Evolutionary conservation across 2,888 invertebrate genomes (phyloP).

Genomic region (Euplagia quadripunctaria): DNA sequence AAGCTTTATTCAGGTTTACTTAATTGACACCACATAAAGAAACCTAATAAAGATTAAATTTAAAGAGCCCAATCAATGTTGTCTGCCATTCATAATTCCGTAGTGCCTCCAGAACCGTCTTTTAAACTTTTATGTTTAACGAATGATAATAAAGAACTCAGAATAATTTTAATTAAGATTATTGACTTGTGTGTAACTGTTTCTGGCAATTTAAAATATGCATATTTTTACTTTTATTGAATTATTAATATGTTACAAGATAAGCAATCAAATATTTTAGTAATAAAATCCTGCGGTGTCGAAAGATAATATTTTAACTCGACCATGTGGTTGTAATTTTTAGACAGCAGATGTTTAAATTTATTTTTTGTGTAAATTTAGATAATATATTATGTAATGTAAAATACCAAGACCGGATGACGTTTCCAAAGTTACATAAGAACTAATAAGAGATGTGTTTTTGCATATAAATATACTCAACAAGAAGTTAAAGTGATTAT

Average conservation of each 20-base stretch:
- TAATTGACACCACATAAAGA: conserved; percentile 13
- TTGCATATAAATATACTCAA: neutral
- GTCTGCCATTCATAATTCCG: conserved; percentile 21
- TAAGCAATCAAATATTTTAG: conserved; percentile 34
- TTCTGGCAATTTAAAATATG: conserved; percentile 34
- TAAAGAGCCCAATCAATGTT: conserved; percentile 28
- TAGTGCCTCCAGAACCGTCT: conserved; percentile 38
- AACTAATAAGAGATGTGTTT: neutral
- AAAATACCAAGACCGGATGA: neutral
- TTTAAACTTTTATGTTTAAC: conserved; percentile 39
- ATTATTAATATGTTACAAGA: neutral
- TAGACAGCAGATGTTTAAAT: neutral
- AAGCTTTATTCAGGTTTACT: neutral
- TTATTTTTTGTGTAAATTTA: neutral
- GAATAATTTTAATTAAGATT: conserved; percentile 48
- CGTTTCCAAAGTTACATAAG: neutral
- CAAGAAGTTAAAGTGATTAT: neutral
- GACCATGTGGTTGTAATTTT: neutral
- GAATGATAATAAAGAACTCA: conserved; percentile 34
- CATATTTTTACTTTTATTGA: conserved; percentile 20
- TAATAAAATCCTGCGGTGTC: conserved; percentile 23
- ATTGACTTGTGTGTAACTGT: conserved; percentile 27
- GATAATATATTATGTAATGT: neutral
- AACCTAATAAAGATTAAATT: conserved; percentile 23
- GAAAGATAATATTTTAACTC: neutral